phyloP scores from a whole-genome alignment of 2,113 vertebrate species.

The Oreocharis arfaki region DNA sequence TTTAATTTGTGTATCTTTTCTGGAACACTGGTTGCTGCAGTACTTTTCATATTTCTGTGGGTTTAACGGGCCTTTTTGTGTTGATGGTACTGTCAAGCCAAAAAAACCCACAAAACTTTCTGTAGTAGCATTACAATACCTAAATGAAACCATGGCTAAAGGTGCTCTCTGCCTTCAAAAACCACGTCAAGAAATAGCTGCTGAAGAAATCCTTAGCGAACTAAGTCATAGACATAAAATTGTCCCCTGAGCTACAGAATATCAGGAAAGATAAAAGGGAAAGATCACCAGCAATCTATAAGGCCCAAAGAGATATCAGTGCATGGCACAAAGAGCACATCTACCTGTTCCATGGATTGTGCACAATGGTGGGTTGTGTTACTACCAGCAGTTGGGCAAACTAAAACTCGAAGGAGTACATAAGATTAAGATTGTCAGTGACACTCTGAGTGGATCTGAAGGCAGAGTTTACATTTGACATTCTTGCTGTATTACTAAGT shows the following conservation, averaged over 20 bases:
- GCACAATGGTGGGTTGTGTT: rapidly evolving
- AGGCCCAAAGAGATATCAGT: not conserved
- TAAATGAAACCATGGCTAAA: not conserved
- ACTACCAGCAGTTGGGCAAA: not conserved
- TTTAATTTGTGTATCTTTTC: not conserved
- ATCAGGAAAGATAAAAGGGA: not conserved
- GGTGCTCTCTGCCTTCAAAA: not conserved
- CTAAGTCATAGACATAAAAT: not conserved
- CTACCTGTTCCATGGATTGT: not conserved
- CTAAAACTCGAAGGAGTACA: not conserved
- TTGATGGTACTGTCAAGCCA: not conserved
- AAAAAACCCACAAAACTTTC: not conserved
- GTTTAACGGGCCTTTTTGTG: not conserved
- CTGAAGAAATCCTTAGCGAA: not conserved
- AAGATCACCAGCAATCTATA: not conserved
- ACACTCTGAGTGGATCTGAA: not conserved
- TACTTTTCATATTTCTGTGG: not conserved
- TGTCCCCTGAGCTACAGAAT: not conserved
- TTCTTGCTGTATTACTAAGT: not conserved
- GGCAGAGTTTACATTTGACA: not conserved
- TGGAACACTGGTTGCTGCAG: not conserved
- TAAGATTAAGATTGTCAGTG: not conserved
- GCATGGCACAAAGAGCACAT: not conserved
- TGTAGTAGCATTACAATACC: not conserved
- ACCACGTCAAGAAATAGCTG: not conserved